Base-by-base conservation (phyloP, 2,797 vertebrate genomes). In the Naso thynnoides region DNA sequence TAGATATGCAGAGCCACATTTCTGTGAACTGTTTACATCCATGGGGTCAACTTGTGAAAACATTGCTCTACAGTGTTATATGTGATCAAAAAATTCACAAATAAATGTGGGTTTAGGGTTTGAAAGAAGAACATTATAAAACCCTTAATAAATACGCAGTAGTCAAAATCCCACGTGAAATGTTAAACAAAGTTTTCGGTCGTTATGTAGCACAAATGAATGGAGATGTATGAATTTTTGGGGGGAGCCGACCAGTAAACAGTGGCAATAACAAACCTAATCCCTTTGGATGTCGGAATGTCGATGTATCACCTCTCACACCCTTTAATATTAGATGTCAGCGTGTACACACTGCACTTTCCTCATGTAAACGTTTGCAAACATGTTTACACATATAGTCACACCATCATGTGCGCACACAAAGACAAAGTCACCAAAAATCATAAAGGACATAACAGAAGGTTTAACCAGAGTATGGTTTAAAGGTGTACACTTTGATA, bases 211-310 rank as follows among this genome's bases (percentile, higher is more conserved):
- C 31, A 21, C 31, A 56, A 38, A 33, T 23, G 1, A 38, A 38
- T 38, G 13, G 2, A 36, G n/a, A 54, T 21, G 27, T 1, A 50
- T 52, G 8, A 54, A 33, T 13, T 21, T 18, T 21, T 14, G 10
- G 1, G 10, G 11, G 19, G 5, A 29, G 49, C 49, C 18, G 33
- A 56, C 2, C 14, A 48, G 9, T 16, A n/a, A 33, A 38, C 16
- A 53, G 48, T 42, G 47, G 7, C 50, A n/a, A 57, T 52, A 7
- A 42, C 38, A 58, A 54, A 66, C 1, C n/a, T 5, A 18, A 36
- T 5, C 10, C 8, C 19, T 23, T 27, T 57, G 21, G 41, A 21
- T 64, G 24, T 55, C 74, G 73, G 50, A 65, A 53, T 74, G 42
- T 66, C 70, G 60, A 70, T 31, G 52, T 15, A 29, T n/a, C 47